Percentiles rank a stretch among this genome's conserved stretches.
Conservation (phyloP, 2,797 vertebrate genomes). For the Odontamblyopus lacepedii region DNA sequence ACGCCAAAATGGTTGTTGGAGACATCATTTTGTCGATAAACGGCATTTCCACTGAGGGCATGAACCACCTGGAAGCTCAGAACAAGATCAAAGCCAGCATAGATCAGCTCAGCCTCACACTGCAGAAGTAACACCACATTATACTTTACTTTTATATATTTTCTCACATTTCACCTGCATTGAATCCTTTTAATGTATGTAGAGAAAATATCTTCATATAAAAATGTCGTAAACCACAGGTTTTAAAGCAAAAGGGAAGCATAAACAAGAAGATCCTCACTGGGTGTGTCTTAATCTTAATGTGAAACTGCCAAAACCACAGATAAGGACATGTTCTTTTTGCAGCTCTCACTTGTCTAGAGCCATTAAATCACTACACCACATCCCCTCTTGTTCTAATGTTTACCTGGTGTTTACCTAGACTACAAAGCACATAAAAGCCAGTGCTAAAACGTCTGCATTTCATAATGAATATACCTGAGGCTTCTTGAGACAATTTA, state of each 20-base stretch:
- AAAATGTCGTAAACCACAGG: neutral
- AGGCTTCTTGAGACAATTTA: too few relatives aligned
- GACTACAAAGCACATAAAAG: neutral
- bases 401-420: neutral
- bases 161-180: neutral
- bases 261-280: neutral
- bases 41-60: slow-evolving; percentile 87
- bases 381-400: neutral
- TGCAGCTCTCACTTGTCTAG: neutral
- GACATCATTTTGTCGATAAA: slow-evolving; percentile 93
- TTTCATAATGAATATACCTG: too few relatives aligned
- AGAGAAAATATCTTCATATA: neutral
- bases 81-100: slow-evolving; percentile 98
- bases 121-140: slow-evolving; percentile 86
- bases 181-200: neutral
- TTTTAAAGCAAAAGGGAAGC: neutral
- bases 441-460: neutral
- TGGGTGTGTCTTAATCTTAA: slow-evolving; percentile 20
- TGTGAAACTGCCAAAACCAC: slow-evolving; percentile 1
- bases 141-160: neutral
- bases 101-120: slow-evolving; percentile 86
- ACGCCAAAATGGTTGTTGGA: slow-evolving; percentile 87
- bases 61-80: slow-evolving; percentile 98
- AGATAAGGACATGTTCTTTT: neutral
- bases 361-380: neutral